phyloP scores from a whole-genome alignment of 2,113 vertebrate species.

The Cinclus cinclus region DNA sequence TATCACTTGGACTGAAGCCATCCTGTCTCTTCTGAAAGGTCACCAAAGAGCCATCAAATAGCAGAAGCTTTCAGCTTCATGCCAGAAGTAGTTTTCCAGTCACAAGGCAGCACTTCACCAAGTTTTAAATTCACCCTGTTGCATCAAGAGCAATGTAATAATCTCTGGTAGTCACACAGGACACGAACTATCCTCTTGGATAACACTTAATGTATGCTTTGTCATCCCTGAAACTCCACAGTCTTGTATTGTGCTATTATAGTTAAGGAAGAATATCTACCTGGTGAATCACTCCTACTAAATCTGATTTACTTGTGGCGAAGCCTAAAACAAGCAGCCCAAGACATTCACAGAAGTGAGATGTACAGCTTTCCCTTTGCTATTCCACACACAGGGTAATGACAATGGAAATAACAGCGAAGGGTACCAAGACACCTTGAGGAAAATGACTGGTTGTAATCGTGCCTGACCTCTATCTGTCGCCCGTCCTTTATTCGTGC shows the following conservation, averaged over 20 bases:
- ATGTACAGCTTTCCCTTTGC: conserved; percentile 27
- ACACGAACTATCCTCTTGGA: conserved; percentile 2
- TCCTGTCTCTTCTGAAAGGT: conserved; percentile 34
- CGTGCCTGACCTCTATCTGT: conserved; percentile 51
- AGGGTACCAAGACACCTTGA: conserved; percentile 23
- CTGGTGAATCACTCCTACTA: conserved; percentile 47
- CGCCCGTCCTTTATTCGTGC: neutral
- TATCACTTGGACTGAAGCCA: neutral
- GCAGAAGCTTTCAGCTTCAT: neutral
- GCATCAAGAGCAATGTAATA: conserved; percentile 35
- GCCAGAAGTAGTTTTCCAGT: conserved; percentile 36
- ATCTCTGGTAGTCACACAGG: conserved; percentile 6
- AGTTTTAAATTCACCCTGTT: conserved; percentile 46
- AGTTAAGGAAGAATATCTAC: conserved; percentile 31
- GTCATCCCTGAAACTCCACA: conserved; percentile 33
- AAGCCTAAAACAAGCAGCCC: conserved; percentile 52
- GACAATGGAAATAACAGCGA: conserved; percentile 17
- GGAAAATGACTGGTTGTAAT: conserved; percentile 17
- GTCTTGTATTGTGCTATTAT: neutral
- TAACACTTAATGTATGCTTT: conserved; percentile 50
- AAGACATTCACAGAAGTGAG: neutral
- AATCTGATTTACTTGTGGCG: conserved; percentile 55
- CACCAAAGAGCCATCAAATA: conserved; percentile 24
- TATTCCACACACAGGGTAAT: conserved; percentile 26
- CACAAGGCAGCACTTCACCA: conserved; percentile 28